These are phyloP conservation scores for Exephanes ischioxanthus DNA, from an alignment of 2,888 invertebrate genomes.

Conservation along the genomic window DNA sequence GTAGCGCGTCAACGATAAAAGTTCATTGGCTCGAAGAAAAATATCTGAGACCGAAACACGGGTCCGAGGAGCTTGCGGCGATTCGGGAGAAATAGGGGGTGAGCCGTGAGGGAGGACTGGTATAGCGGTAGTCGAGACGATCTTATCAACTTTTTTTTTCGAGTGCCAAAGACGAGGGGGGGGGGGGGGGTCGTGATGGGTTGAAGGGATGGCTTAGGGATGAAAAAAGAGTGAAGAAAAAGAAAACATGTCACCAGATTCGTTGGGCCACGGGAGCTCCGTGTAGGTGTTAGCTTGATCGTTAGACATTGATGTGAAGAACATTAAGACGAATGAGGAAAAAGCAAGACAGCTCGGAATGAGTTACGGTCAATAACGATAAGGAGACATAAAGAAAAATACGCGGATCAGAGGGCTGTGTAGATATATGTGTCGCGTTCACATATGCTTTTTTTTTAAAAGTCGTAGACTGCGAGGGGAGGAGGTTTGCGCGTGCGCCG, in stretches of 20 bases:
- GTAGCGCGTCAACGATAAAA: not conserved
- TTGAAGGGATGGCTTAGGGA: not conserved
- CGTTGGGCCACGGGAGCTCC: conserved; percentile 40
- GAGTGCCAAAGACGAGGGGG: conserved; percentile 52
- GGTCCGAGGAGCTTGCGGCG: conserved; percentile 24
- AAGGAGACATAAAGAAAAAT: conserved; percentile 37
- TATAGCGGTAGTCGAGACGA: conserved; percentile 30
- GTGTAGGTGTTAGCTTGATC: conserved; percentile 40
- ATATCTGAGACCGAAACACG: not conserved
- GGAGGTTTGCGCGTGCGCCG: conserved; percentile 49
- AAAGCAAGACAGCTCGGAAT: not conserved
- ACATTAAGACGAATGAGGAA: conserved; percentile 41
- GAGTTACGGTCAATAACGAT: conserved; percentile 50
- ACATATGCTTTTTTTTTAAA: conserved; percentile 35
- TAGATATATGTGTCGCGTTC: conserved; percentile 46
- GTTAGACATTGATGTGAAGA: conserved; percentile 56
- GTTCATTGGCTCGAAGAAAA: conserved; percentile 24
- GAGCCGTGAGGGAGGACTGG: conserved; percentile 8
- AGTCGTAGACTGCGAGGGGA: conserved; percentile 48
- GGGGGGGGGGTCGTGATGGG: not conserved
- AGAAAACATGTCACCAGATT: conserved; percentile 45
- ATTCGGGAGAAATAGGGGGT: not conserved
- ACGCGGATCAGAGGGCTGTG: conserved; percentile 42
- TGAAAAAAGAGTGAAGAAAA: conserved; percentile 11
- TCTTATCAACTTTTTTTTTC: conserved; percentile 63